Evolutionary conservation across 2,797 vertebrate genomes (phyloP), one percentile per base, ranked within the genome.

Genomic region (Cirrhinus mrigala): DNA sequence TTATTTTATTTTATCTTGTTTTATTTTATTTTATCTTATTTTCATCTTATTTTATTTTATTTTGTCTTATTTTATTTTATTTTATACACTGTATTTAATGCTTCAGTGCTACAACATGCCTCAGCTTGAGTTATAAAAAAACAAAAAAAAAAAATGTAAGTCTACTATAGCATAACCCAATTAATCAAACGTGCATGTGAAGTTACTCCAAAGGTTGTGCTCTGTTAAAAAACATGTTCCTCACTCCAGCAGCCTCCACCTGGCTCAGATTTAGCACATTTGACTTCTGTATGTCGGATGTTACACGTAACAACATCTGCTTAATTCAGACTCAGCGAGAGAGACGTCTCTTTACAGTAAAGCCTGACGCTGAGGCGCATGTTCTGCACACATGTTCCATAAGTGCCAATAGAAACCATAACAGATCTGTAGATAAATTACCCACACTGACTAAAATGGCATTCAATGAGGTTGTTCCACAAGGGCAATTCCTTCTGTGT

Each of bases 321-420:
- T 0, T 90, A 89, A 84, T 88, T 89, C 89, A 76, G 70, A 80
- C 69, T 80, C 52, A 20, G 22, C 33, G 52, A 66, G 77, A 75
- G 74, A 87, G 70, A 76, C 69, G 29, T 80, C 82, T 84, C 37
- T 80, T 75, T 87, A 84, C 52, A 80, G 46, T 24, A 83, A 80
- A 54, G 29, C 16, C 82, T 86, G 85, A 79, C 56, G 40, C 71
- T 82, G 46, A 70, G 75, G n/a, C n/a, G 66, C 54, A 73, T 37
- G 68, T 79, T 79, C 40, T 73, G 77, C 56, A 62, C 66, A 71
- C 56, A 52, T 79, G 66, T 14, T 52, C 68, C 68, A 80, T 24
- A 80, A 73, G 71, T 68, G 60, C 73, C 58, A 82, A 74, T 82
- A 74, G 70, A 83, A 83, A 54, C 46, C 71, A 50, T 83, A 66